Evolutionary conservation across 1,140 invertebrate genomes (phyloP), one percentile per base, ranked within the genome.

Genomic region (Tetraneura akinire): DNA sequence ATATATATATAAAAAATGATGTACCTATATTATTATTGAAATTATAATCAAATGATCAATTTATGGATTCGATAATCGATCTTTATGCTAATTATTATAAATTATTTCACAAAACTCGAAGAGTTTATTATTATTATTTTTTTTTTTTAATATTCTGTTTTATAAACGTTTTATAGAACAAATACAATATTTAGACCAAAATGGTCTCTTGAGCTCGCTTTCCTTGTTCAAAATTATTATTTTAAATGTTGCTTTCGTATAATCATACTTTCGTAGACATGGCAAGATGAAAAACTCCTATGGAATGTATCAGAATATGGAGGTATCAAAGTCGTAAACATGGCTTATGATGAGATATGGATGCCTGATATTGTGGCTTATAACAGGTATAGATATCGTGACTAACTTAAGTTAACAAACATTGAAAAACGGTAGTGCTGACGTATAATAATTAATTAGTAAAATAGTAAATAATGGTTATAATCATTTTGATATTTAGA

Each of bases 281-380:
- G 91, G 91, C 87, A 83, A 29, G 91, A 92, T 83, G 89, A 91
- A 66, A 89, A 90, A 80, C 85, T 91, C 3, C 87, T 86, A 71
- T 92, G 91, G 91, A 89, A 91, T 82, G 82, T 87, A 0, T 85
- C 84, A 1, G 87, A 90, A 14, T 91, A 91, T 82, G 90, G 89
- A 13, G 88, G 88, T 64, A 85, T 91, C 8, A 83, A 83, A 4
- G 82, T 84, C 55, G 84, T 91, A 32, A 87, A 89, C 82, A 83
- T 91, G 80, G 88, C 88, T 0, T 87, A 89, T 80, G 88, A 90
- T 82, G 90, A 91, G 86, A 85, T 92, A 68, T 92, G 91, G 91
- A 88, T 89, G 82, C 91, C 91, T 1, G 90, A 92, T 84, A 87
- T 92, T 5, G 87, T 88, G 60, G 85, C 91, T 6, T 90, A 90